Evolutionary conservation across 2,113 vertebrate genomes (phyloP), one percentile per base, ranked within the genome.

Genomic region (Serilophus lunatus): DNA sequence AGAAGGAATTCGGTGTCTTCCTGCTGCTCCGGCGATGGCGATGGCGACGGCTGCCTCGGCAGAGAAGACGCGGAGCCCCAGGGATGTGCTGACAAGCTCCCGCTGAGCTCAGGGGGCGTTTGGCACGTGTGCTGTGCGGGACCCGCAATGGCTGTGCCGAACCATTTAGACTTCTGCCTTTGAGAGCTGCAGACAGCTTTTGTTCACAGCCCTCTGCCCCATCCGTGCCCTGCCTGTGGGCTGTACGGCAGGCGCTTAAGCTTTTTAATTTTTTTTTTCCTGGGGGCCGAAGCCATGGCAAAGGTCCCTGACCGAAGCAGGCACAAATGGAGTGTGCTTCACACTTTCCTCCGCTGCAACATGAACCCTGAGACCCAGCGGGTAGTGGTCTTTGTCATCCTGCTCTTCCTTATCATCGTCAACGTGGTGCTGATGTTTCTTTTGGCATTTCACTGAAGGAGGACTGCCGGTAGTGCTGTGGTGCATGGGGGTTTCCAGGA

Each of bases 351-450:
- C 83, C 98, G 98, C 96, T 99, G 99, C 98, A 99, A 99, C 98
- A 98, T 99, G 95, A 98, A 99, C 88, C 99, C 99, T 1, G 99
- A 99, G 87, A 99, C 99, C 17, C 99, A 99, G 97, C 98, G 98
- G 79, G 98, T 99, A 81, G 99, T 99, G 96, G 99, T 99, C 90
- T 99, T 99, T 95, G 92, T 99, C 84, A 99, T 99, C 97, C 98
- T 99, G 98, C 98, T 99, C 97, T 96, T 99, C 95, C 99, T 99
- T 89, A 98, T 99, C 97, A 96, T 99, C 97, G 99, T 99, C 98
- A 99, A 99, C 59, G 99, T 99, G 92, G 98, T 99, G 97, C 99
- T 99, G 76, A 99, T 99, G 98, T 99, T 99, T 97, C 98, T 99
- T 78, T 98, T 99, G 98, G 98, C 99, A 65, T 99, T 99, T 97